Evolutionary conservation across 2,888 invertebrate species (phyloP).

Genomic region (Melangyna quadrimaculata): DNA sequence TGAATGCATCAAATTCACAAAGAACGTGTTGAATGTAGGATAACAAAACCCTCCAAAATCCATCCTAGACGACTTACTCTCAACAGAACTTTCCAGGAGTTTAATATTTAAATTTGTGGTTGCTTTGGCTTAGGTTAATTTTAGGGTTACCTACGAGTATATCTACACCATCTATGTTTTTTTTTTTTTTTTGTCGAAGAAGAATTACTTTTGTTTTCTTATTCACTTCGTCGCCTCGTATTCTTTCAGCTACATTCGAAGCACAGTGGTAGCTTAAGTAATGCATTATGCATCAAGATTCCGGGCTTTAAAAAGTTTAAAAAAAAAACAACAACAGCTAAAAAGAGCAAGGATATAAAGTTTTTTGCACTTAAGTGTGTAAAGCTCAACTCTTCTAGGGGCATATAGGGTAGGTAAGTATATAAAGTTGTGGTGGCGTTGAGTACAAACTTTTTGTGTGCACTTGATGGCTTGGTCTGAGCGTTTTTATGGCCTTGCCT

Average conservation of each 20-base stretch:
- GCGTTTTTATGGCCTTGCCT: not conserved
- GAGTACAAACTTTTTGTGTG: constrained; percentile 23
- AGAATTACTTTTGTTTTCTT: constrained; percentile 21
- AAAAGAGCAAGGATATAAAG: not conserved
- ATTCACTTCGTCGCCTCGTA: not conserved
- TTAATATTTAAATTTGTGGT: constrained; percentile 23
- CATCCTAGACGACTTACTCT: not conserved
- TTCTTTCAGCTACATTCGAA: not conserved
- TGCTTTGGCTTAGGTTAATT: not conserved
- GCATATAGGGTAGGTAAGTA: no score
- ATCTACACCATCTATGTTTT: not conserved
- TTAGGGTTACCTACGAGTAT: not conserved
- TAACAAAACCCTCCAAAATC: not conserved
- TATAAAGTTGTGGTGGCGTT: not conserved
- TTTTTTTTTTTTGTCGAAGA: not conserved
- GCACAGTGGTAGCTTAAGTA: constrained; percentile 29
- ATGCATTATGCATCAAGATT: constrained; percentile 56
- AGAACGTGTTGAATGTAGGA: not conserved
- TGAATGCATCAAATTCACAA: not conserved
- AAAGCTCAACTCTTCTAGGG: not conserved
- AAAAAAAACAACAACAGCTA: not conserved
- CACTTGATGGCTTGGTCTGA: not conserved
- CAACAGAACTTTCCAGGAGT: not conserved
- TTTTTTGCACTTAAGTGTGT: constrained; percentile 12
- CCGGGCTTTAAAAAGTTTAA: not conserved